Evolutionary conservation across 2,797 vertebrate genomes (phyloP).

Genomic region (Melanogrammus aeglefinus): DNA sequence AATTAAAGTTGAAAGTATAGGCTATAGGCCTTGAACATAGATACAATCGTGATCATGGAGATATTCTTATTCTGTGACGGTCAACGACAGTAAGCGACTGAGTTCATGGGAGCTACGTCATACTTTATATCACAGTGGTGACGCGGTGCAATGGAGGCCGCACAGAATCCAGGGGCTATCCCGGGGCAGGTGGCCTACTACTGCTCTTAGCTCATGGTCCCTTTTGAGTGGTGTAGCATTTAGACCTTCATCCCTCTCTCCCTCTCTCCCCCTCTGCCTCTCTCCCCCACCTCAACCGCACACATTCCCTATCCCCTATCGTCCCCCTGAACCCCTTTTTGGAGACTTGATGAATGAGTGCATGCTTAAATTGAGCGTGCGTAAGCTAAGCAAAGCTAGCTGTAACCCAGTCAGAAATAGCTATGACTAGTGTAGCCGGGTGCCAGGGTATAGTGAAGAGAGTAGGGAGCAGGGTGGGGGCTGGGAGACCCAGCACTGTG

Average conservation of each 20-base stretch:
- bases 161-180: not conserved
- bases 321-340: not conserved
- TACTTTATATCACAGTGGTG: not conserved
- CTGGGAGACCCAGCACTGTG: not conserved
- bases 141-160: too few species aligned
- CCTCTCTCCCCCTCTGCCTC: not conserved
- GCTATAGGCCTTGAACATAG: too few species aligned
- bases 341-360: not conserved
- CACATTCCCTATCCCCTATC: not conserved
- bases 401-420: not conserved
- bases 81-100: not conserved
- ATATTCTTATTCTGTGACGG: not conserved
- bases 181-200: not conserved
- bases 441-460: not conserved
- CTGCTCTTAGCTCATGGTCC: not conserved
- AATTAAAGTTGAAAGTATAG: too few species aligned
- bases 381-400: not conserved
- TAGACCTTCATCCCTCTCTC: not conserved
- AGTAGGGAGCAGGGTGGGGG: not conserved
- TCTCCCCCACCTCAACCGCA: too few species aligned
- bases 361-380: not conserved
- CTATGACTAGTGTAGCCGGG: not conserved
- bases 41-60: not conserved
- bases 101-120: not conserved
- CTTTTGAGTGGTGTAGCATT: not conserved